Percentiles rank a stretch among this genome's conserved stretches.
These are phyloP conservation scores for Erebia ligea DNA, from an alignment of 2,888 invertebrate species.

Conservation along the genomic window DNA sequence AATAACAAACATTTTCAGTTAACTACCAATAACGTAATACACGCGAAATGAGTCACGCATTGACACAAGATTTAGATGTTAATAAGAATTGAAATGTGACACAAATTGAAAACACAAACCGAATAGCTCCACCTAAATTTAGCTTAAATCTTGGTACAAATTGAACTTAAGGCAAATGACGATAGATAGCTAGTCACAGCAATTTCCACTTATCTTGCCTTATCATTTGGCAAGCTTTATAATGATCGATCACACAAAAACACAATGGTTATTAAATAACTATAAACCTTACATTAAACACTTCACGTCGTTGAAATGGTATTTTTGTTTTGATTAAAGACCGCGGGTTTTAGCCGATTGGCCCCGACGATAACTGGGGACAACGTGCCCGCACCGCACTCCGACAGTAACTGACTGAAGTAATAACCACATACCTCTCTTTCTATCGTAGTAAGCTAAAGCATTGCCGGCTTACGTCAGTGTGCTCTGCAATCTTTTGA, in stretches of 20 bases:
- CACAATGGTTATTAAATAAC: conserved; percentile 20
- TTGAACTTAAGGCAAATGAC: conserved; percentile 54
- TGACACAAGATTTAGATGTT: conserved; percentile 25
- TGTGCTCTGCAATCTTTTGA: conserved; percentile 60
- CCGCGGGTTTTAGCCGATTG: conserved; percentile 30
- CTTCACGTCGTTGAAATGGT: conserved; percentile 40
- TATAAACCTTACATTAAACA: conserved; percentile 41
- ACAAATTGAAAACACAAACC: conserved; percentile 29
- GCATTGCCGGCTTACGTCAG: conserved; percentile 75
- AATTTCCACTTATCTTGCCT: conserved; percentile 71
- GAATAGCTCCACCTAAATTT: conserved; percentile 34
- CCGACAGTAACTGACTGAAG: conserved; percentile 61
- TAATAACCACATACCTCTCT: conserved; percentile 44
- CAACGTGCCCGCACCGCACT: conserved; percentile 61
- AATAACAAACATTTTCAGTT: conserved; percentile 27
- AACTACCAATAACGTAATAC: conserved; percentile 14
- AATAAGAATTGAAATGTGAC: conserved; percentile 20
- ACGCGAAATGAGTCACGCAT: conserved; percentile 23
- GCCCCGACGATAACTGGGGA: conserved; percentile 30
- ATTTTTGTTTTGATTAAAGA: conserved; percentile 20
- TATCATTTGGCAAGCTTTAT: conserved; percentile 69
- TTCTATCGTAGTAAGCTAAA: conserved; percentile 50
- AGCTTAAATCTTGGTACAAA: conserved; percentile 47
- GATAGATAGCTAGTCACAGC: conserved; percentile 62
- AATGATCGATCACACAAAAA: conserved; percentile 51